Percentiles rank a stretch among this genome's conserved stretches.
These are phyloP conservation scores for Hippasteria phrygiana DNA, from an alignment of 53 echinoderm and acorn worm genomes.

Conservation along the genomic window DNA sequence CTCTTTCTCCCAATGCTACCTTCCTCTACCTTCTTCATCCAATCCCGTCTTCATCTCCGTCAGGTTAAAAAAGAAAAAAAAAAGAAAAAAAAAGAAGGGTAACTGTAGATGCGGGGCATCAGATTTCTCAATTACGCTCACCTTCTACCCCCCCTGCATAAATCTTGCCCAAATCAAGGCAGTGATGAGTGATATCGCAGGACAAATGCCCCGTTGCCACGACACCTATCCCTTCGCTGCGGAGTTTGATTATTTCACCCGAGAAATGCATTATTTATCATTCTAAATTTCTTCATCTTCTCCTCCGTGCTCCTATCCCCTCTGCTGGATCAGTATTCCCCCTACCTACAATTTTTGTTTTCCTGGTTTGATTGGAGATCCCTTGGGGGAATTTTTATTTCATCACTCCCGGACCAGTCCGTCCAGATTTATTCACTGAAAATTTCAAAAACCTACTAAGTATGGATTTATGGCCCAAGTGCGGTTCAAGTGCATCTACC, in stretches of 20 bases:
- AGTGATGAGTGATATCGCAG: constrained; percentile 58
- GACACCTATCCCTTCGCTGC: constrained; percentile 58
- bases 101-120: constrained; percentile 51
- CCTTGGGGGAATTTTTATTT: constrained; percentile 44
- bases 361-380: constrained; percentile 25
- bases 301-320: background rate
- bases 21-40: background rate
- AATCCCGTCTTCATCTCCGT: background rate
- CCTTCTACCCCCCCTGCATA: constrained; percentile 57
- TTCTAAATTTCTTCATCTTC: constrained; percentile 14
- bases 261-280: constrained; percentile 66
- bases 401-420: constrained; percentile 17
- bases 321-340: background rate
- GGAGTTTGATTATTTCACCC: constrained; percentile 60
- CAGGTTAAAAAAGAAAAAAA: too few relatives aligned
- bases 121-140: constrained; percentile 64
- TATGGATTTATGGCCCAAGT: constrained; percentile 46
- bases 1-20: constrained; percentile 16
- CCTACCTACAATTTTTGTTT: too few relatives aligned
- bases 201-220: constrained; percentile 64
- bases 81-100: background rate
- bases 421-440: constrained; percentile 47
- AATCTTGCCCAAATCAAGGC: constrained; percentile 61
- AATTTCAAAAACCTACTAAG: constrained; percentile 25
- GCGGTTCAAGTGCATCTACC: constrained; percentile 43